Percentiles rank a stretch among this genome's conserved stretches.
phyloP scores from a whole-genome alignment of 1,140 invertebrate genomes.

The Drosophila arawakana region DNA sequence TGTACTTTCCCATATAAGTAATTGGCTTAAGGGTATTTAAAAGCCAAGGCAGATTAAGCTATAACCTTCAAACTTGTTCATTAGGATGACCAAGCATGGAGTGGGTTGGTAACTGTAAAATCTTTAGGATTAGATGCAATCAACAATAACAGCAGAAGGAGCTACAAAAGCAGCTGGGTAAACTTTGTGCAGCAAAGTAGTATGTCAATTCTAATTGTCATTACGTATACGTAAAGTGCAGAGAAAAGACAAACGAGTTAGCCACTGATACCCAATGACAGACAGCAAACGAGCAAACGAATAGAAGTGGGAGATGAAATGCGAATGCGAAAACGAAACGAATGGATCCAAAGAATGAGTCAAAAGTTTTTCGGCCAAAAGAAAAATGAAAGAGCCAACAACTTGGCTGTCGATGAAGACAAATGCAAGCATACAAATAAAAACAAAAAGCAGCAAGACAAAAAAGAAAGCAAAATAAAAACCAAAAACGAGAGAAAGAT shows the following conservation, averaged over 20 bases:
- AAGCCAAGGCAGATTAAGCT: slow-evolving; percentile 12
- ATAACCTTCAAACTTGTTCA: slow-evolving; percentile 55
- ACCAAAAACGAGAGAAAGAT: neutral
- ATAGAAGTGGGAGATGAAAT: slow-evolving; percentile 7
- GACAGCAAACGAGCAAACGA: slow-evolving; percentile 56
- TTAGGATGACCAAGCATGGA: slow-evolving; percentile 60
- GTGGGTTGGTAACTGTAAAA: slow-evolving; percentile 69
- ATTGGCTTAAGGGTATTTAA: slow-evolving; percentile 44
- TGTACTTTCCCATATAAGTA: neutral
- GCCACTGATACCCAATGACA: slow-evolving; percentile 75
- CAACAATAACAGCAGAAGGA: slow-evolving; percentile 73
- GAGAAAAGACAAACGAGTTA: slow-evolving; percentile 78
- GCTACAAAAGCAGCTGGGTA: slow-evolving; percentile 46
- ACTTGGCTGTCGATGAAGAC: slow-evolving; percentile 82
- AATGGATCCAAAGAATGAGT: slow-evolving; percentile 35
- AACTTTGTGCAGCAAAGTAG: slow-evolving; percentile 58
- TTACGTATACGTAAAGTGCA: slow-evolving; percentile 80
- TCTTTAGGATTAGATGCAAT: slow-evolving; percentile 79
- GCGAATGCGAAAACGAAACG: neutral
- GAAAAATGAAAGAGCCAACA: slow-evolving; percentile 79
- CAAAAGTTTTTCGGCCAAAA: slow-evolving; percentile 66
- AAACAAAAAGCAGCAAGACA: slow-evolving; percentile 21
- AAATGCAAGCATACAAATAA: slow-evolving; percentile 66
- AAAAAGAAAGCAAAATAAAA: neutral
- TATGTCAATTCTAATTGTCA: slow-evolving; percentile 83